Evolutionary conservation across 2,113 vertebrate species (phyloP), one percentile per base, ranked within the genome.

Genomic region (Rostratula benghalensis): DNA sequence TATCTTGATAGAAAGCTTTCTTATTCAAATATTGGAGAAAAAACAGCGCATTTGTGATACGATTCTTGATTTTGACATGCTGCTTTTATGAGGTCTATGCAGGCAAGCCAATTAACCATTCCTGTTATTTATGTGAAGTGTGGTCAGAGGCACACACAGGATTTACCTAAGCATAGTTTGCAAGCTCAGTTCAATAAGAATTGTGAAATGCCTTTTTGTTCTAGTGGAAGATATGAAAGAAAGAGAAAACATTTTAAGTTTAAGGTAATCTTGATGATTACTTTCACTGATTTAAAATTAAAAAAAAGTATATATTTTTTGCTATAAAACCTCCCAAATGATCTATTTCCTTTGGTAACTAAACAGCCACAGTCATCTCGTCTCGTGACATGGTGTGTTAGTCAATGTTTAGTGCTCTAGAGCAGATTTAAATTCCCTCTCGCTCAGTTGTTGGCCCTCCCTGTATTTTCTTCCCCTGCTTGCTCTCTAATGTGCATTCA

Each of bases 351-450:
- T 69, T 33, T 37, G 18, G 9, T 50, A 63, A 20, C 30, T 57
- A 3, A 37, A 10, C 7, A 53, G 28, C 11, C 37, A 14, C 14
- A 13, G 0, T 51, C 39, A 8, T 27, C 51, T 39, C 3, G 3
- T 14, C 27, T 37, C 45, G 0, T 50, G 53, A 10, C 31, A 24
- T 0, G 1, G 7, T 3, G 5, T 12, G 50, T n/a, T 28, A 39
- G 20, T 17, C 21, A 18, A 13, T 3, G 6, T 27, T 51, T 37
- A 43, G n/a, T 0, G 1, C 30, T 30, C 68, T 30, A 9, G 51
- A 33, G 31, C 6, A 13, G 64, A 13, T 1, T 41, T 21, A 30
- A 35, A 46, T 70, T 80, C 56, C 14, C 7, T 39, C 15, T 35
- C 3, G 5, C 25, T 65, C 16, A 35, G 14, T 22, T 43, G 3